Base-by-base conservation (phyloP, 2,113 vertebrate species). In the Callochromis pleurospilus region DNA sequence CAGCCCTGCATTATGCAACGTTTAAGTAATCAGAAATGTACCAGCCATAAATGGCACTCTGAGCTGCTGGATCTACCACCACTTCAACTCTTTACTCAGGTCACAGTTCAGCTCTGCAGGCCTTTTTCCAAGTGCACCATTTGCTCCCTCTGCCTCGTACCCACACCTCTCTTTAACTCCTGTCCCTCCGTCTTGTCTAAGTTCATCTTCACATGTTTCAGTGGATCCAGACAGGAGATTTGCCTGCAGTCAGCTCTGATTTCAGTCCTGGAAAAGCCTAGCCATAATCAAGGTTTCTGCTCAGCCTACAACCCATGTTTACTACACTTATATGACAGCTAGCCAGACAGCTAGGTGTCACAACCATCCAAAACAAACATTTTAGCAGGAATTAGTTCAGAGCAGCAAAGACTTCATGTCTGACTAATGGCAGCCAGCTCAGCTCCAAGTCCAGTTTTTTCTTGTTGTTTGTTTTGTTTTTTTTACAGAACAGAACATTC, bases 131-230 rank as follows among this genome's bases (percentile, higher is more conserved):
- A 81, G 53, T 29, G n/a, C 70, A 81, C 65, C 65, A 84, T 82
- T 90, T 87, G 40, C 82, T 87, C 51, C 33, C 21, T 75, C 9
- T 9, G 38, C 51, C 47, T 54, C 14, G 36, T 45, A 79, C 24
- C 47, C 47, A 85, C 68, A 86, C 79, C 31, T 79, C 36, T 56
- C 70, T 85, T 89, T 65, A 81, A 85, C 89, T 85, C 56, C 51
- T 33, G 62, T 49, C 9, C 13, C 3, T 60, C 47, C 58, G 81
- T 79, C 79, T 75, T 54, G 84, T 88, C 84, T 93, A 75, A 83
- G 15, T 89, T 92, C 70, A 91, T 93, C 90, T 90, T 75, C 70
- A 38, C 84, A 85, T 73, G 87, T 87, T 86, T 86, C 85, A 91
- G 86, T 81, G 87, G 80, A 92, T 87, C n/a, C 60, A 88, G 88